phyloP scores from a whole-genome alignment of 1,140 invertebrate species.

The Aphidius gifuensis region DNA sequence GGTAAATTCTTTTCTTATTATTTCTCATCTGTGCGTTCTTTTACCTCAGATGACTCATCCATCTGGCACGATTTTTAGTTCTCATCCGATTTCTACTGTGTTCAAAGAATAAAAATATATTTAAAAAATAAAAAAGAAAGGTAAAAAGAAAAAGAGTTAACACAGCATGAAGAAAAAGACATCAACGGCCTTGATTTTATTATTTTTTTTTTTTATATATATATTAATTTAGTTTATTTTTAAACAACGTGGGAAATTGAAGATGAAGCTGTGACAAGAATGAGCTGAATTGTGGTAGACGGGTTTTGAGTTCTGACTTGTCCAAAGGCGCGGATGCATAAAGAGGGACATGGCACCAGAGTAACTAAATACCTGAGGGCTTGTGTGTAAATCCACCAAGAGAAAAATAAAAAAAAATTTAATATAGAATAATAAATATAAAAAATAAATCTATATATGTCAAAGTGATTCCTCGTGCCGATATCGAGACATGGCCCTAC shows the following conservation, averaged over 20 bases:
- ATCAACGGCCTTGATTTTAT: not conserved
- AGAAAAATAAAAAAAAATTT: too few relatives aligned
- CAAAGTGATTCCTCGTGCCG: constrained; percentile 11
- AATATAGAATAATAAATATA: too few relatives aligned
- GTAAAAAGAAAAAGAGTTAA: too few relatives aligned
- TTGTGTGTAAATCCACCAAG: not conserved
- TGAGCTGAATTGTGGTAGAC: constrained; percentile 24
- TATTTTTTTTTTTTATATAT: constrained; percentile 21
- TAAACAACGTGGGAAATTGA: not conserved
- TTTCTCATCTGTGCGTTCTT: constrained; percentile 33
- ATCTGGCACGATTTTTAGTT: constrained; percentile 19
- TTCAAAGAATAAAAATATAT: too few relatives aligned
- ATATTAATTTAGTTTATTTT: too few relatives aligned
- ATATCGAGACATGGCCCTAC: not conserved
- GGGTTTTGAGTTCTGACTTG: constrained; percentile 48
- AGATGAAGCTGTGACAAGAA: constrained; percentile 26
- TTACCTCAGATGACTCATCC: constrained; percentile 20
- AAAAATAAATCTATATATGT: constrained; percentile 3
- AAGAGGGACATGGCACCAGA: constrained; percentile 50
- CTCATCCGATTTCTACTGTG: constrained; percentile 19
- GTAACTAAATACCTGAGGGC: constrained; percentile 42
- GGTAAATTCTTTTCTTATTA: constrained; percentile 15
- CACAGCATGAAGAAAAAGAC: too few relatives aligned
- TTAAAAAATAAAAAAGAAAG: too few relatives aligned
- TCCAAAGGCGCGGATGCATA: constrained; percentile 51